Base-by-base conservation (phyloP, 2,888 invertebrate genomes). In the Eupithecia abbreviata region DNA sequence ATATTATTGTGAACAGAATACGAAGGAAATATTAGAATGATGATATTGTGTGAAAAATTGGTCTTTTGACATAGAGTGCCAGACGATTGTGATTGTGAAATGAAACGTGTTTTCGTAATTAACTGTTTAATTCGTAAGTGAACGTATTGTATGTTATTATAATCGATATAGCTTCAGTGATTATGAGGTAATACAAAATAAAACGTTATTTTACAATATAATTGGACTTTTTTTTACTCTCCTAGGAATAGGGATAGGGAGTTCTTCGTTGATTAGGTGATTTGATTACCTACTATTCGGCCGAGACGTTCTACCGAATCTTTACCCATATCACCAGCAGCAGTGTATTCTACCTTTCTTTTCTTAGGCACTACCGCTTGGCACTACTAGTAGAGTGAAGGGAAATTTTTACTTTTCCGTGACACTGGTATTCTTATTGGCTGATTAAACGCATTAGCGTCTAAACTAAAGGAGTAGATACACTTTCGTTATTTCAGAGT, bases 191-290 rank as follows among this genome's bases (percentile, higher is more conserved):
- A 91, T 86, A 91, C 86, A 91, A 92, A 91, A 91, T 80, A 92
- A 86, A 92, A 91, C 88, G 93, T 93, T 94, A 94, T 94, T 94
- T 94, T 94, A 92, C 89, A 93, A 87, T 93, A 90, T 66, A 51
- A 70, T 42, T 51, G 12, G 67, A 55, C 75, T 87, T 88, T 90
- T 77, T 82, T 82, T 87, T 80, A 10, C 9, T 15, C 10, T 13
- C 30, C 30, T 12, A 15, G 4, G 0, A 15, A 51, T n/a, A 55
- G n/a, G n/a, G 13, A n/a, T n/a, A 30, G 30, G 30, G 30, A 30
- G 12, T 7, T n/a, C 12, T 7, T 55, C 4, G 55, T 13, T 30
- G 30, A n/a, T 4, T 55, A 55, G 4, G n/a, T 55, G n/a, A 55
- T 55, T 55, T n/a, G n/a, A 55, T 55, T 5, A 55, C 6, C 55